Evolutionary conservation across 2,797 vertebrate species (phyloP), one percentile per base, ranked within the genome.

Genomic region (Acanthurus tractus): DNA sequence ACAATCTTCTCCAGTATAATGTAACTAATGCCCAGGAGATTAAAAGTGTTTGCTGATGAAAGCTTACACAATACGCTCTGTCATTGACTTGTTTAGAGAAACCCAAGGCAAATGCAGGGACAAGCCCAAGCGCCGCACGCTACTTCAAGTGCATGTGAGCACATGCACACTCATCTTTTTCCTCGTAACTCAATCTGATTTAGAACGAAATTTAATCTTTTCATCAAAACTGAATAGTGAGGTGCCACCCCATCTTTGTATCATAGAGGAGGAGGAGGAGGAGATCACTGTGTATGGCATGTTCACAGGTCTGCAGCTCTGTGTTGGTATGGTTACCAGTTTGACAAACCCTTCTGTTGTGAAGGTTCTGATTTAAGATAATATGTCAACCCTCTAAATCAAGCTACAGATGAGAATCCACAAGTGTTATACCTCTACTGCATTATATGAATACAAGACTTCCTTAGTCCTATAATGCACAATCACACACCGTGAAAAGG

Each of bases 191-290:
- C 55, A 22, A 70, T 70, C 54, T 46, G 61, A 81, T 75, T 74
- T 18, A 23, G 14, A 63, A 22, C 73, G 62, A 75, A 83, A 88
- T 48, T 65, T 18, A 53, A 67, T 66, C 42, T 13, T 1, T 46
- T 67, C 49, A 52, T 57, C 64, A 54, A 70, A 76, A 69, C 62
- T 10, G 52, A 69, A 54, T 0, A 44, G 20, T 61, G 79, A 55
- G 17, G 86, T 82, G 25, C 63, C 18, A 61, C 70, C 76, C 45
- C 81, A 79, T 48, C 45, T 17, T 54, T 61, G 2, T 61, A 34
- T 71, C 42, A 17, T 1, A 20, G 8, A 66, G 7, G 42, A 34
- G 29, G 29, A 34, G 29, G 29, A 29, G 29, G 29, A 67, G 49
- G 14, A 54, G 63, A 61, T 78, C 18, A n/a, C 17, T 49, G 56